Conservation (phyloP, 2,888 invertebrate genomes). For the Zhengitettix transpicula region DNA sequence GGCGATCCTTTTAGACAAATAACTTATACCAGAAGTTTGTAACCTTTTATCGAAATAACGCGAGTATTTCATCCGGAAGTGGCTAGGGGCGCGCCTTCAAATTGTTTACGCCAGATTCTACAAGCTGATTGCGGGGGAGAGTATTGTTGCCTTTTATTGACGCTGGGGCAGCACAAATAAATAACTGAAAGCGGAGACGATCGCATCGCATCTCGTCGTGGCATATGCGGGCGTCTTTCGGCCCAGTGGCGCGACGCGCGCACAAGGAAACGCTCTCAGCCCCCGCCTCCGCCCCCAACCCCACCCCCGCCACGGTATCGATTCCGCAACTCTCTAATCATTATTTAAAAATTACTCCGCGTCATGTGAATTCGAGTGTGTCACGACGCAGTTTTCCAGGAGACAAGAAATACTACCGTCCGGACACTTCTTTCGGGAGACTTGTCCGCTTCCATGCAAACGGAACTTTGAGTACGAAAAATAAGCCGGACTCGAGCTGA, state of each 20-base stretch:
- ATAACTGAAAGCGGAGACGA: neutral
- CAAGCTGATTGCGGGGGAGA: neutral
- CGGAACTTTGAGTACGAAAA: no score
- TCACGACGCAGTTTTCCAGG: no score
- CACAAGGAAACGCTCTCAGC: neutral
- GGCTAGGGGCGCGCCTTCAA: neutral
- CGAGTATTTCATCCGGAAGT: conserved; percentile 13
- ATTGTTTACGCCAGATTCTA: neutral
- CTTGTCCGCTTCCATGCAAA: no score
- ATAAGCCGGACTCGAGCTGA: no score
- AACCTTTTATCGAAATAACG: conserved; percentile 16
- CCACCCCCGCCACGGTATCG: neutral
- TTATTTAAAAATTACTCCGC: no score
- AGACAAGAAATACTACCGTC: no score
- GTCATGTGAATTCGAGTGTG: no score
- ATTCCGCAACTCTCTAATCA: no score
- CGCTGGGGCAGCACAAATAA: neutral
- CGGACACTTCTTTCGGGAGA: no score
- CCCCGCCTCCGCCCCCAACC: neutral
- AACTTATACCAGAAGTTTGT: conserved; percentile 14
- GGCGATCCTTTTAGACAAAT: conserved; percentile 13
- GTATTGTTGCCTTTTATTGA: neutral
- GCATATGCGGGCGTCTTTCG: neutral
- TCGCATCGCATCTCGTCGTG: no score
- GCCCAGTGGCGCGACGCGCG: neutral